Evolutionary conservation across 2,888 invertebrate genomes (phyloP).

Genomic region (Caenorhabditis sinica): DNA sequence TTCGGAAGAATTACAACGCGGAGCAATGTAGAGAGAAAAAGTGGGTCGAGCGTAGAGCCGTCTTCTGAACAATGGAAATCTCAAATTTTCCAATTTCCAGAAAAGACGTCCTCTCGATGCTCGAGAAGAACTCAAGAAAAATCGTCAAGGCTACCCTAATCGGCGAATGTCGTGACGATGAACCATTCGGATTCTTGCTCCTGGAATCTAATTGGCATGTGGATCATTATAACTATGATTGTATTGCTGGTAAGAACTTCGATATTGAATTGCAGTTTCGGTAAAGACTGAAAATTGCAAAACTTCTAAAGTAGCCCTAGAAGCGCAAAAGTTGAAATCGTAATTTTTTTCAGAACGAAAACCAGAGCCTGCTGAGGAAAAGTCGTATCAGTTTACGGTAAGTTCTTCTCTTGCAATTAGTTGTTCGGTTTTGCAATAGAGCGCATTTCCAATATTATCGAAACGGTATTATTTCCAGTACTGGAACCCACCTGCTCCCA

Average conservation of each 20-base stretch:
- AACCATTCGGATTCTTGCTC: background rate
- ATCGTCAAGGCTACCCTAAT: background rate
- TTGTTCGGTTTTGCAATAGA: too few species aligned
- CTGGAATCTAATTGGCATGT: background rate
- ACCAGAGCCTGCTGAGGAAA: too few species aligned
- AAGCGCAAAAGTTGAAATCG: too few species aligned
- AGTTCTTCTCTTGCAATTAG: too few species aligned
- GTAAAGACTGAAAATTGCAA: too few species aligned
- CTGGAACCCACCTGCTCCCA: too few species aligned
- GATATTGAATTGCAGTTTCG: too few species aligned
- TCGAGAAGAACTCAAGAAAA: background rate
- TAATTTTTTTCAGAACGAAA: background rate
- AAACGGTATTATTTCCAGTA: too few species aligned
- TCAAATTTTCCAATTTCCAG: background rate
- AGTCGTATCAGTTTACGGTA: too few species aligned
- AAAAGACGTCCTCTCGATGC: conserved; percentile 3
- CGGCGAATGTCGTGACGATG: background rate
- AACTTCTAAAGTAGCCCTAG: too few species aligned
- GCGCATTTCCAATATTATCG: too few species aligned
- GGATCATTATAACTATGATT: background rate
- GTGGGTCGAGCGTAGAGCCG: background rate
- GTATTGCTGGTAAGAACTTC: background rate
- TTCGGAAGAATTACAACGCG: background rate
- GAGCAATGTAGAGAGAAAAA: background rate
- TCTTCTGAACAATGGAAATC: too few species aligned